Conservation (phyloP, 2,113 vertebrate genomes). For the Cervus canadensis region DNA sequence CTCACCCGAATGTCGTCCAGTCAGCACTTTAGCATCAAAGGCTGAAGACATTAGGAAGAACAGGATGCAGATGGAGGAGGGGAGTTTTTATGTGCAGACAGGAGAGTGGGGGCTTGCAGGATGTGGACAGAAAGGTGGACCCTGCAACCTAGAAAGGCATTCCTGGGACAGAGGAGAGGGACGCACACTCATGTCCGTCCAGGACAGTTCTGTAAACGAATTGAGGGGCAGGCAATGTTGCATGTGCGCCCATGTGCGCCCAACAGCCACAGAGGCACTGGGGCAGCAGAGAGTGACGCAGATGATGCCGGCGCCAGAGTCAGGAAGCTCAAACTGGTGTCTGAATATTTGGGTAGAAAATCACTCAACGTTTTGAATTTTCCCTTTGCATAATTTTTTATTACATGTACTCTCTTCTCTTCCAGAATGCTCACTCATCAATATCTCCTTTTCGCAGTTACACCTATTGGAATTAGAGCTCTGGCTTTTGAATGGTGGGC, state of each 20-base stretch:
- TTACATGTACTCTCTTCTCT: background rate
- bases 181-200: rapidly evolving
- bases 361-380: background rate
- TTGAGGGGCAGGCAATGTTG: rapidly evolving
- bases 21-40: background rate
- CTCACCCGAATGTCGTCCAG: rapidly evolving
- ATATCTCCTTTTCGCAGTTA: rapidly evolving
- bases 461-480: background rate
- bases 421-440: background rate
- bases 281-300: background rate
- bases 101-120: background rate
- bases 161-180: background rate
- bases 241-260: rapidly evolving
- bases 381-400: background rate
- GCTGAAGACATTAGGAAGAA: background rate
- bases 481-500: background rate
- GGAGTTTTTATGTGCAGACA: background rate
- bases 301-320: rapidly evolving
- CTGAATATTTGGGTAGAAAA: background rate
- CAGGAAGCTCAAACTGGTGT: background rate
- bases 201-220: rapidly evolving
- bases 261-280: rapidly evolving
- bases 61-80: background rate
- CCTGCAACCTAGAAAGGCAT: background rate
- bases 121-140: background rate